Evolutionary conservation across 2,113 vertebrate species (phyloP).

Genomic region (Tachuris rubrigastra): DNA sequence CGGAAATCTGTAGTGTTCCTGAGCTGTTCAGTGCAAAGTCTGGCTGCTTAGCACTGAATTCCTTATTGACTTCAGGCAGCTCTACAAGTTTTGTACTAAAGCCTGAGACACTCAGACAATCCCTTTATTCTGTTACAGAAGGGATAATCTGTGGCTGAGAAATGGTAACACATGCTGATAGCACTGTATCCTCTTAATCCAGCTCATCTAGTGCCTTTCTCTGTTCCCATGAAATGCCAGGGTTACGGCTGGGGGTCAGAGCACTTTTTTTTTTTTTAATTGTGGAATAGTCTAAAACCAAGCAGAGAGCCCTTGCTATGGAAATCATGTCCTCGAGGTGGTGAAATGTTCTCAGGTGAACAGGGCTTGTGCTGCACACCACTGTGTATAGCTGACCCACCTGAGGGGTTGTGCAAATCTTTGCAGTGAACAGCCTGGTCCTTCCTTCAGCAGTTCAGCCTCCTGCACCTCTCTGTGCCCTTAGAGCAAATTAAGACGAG

Average conservation of each 20-base stretch:
- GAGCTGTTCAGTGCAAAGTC: neutral
- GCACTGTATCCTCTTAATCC: neutral
- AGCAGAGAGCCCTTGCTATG: neutral
- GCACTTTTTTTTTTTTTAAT: fast-evolving
- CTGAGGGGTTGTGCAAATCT: neutral
- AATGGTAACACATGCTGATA: neutral
- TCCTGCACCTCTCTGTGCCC: neutral
- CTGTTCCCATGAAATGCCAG: neutral
- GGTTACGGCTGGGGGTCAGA: neutral
- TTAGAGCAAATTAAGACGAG: neutral
- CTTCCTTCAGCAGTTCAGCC: neutral
- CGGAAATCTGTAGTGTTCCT: neutral
- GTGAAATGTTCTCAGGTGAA: neutral
- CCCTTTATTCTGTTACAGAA: neutral
- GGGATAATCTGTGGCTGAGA: neutral
- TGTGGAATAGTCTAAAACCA: neutral
- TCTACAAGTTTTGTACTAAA: neutral
- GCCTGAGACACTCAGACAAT: neutral
- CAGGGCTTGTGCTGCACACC: neutral
- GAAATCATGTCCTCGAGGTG: neutral
- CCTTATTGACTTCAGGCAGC: neutral
- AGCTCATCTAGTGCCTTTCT: neutral
- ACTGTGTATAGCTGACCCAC: neutral
- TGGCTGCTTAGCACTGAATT: neutral
- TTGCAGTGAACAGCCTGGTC: neutral